A percentile compares a stretch with the other conserved stretches of the same genome.
Conservation (phyloP, 2,797 vertebrate species). For the Notolepis coatsorum region DNA sequence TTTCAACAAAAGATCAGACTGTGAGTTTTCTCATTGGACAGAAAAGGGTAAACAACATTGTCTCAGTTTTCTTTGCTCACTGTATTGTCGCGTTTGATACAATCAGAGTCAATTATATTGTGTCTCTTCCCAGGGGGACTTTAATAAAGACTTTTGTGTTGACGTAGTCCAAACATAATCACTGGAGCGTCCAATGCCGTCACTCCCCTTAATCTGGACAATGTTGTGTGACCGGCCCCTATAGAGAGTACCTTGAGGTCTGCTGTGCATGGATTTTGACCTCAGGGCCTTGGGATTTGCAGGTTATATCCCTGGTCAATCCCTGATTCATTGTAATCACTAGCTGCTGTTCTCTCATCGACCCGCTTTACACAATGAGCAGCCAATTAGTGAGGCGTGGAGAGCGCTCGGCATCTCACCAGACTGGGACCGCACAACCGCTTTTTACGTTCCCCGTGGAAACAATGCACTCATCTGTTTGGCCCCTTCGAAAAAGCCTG, state of each 20-base stretch:
- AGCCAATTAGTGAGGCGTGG: conserved; percentile 57
- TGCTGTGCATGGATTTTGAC: conserved; percentile 2
- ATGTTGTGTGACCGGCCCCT: conserved; percentile 5
- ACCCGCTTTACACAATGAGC: conserved; percentile 40
- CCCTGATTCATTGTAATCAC: conserved; percentile 52
- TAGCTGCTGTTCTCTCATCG: conserved; percentile 44
- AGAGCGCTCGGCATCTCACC: conserved; percentile 33
- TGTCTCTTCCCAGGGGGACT: neutral
- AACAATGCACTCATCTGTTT: conserved; percentile 32
- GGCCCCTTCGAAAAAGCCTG: conserved; percentile 31
- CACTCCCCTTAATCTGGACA: neutral
- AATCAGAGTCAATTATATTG: neutral
- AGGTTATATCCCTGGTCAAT: conserved; percentile 12
- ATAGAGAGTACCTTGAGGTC: too few species aligned
- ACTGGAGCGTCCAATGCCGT: neutral
- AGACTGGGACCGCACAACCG: conserved; percentile 25
- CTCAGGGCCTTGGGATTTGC: neutral
- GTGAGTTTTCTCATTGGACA: conserved; percentile 16
- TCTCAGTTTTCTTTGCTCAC: conserved; percentile 20
- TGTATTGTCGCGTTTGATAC: conserved; percentile 13
- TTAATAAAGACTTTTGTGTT: neutral
- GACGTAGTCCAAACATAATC: neutral
- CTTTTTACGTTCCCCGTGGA: conserved; percentile 37
- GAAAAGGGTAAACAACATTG: conserved; percentile 13
- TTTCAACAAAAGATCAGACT: conserved; percentile 16